A percentile compares a stretch with the other conserved stretches of the same genome.
phyloP scores from a whole-genome alignment of 2,113 vertebrate genomes.

The Tetrax tetrax region DNA sequence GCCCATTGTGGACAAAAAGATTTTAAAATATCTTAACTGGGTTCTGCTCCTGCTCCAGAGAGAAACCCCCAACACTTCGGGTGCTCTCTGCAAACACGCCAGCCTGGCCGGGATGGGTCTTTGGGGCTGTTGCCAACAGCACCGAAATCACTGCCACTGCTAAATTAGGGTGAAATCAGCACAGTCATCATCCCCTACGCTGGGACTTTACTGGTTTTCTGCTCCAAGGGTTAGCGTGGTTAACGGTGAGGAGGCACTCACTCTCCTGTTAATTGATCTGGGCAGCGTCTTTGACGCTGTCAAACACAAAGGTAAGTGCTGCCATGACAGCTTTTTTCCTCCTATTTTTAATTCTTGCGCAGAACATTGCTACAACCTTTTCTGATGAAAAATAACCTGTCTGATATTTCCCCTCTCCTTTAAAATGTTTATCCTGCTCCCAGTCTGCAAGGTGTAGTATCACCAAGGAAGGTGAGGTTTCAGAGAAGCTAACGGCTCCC shows the following conservation, averaged over 20 bases:
- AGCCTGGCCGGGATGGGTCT: not conserved
- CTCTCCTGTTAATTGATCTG: not conserved
- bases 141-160: not conserved
- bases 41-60: not conserved
- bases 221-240: not conserved
- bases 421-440: slow-evolving; percentile 30
- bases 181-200: not conserved
- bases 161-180: not conserved
- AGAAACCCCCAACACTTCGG: not conserved
- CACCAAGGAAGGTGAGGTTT: slow-evolving; percentile 34
- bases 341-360: not conserved
- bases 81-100: not conserved
- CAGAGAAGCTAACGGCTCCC: not conserved
- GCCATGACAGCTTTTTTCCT: not conserved
- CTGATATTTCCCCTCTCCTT: slow-evolving; percentile 14
- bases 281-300: not conserved
- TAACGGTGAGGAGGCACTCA: not conserved
- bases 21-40: slow-evolving; percentile 32
- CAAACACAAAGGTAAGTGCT: not conserved
- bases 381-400: slow-evolving; percentile 14
- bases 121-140: not conserved
- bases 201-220: not conserved
- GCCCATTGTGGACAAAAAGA: not conserved
- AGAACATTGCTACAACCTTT: not conserved
- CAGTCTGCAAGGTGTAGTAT: not conserved